These are phyloP conservation scores for Drosophila cracens DNA, from an alignment of 2,888 invertebrate genomes.

Conservation along the genomic window DNA sequence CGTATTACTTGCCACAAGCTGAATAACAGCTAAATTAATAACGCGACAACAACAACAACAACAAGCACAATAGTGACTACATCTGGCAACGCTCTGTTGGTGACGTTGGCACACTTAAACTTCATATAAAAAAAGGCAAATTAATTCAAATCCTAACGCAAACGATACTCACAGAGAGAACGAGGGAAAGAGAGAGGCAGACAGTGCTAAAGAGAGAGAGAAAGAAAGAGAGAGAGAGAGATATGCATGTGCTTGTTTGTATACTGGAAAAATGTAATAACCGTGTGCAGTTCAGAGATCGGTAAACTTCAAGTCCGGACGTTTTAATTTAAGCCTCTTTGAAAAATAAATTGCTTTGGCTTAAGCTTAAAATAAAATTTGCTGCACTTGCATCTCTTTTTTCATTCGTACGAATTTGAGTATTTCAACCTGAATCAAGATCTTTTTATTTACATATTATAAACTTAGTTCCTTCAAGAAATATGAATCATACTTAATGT, in stretches of 20 bases:
- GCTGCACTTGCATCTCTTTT: neutral
- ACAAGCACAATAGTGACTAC: neutral
- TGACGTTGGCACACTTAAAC: constrained; percentile 69
- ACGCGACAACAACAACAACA: constrained; percentile 23
- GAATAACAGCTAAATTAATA: constrained; percentile 55
- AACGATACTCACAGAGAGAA: constrained; percentile 34
- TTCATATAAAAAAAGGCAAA: constrained; percentile 65
- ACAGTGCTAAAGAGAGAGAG: neutral
- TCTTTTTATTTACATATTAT: neutral
- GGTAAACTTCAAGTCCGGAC: neutral
- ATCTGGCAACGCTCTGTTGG: constrained; percentile 57
- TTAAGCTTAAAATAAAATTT: neutral
- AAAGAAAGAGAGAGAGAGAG: neutral
- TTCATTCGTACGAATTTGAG: no score
- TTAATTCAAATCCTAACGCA: constrained; percentile 75
- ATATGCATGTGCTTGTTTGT: constrained; percentile 5
- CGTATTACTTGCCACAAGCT: constrained; percentile 59
- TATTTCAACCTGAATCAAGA: neutral
- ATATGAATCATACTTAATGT: neutral
- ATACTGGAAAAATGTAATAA: neutral
- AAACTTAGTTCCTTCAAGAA: neutral
- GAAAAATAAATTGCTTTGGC: neutral
- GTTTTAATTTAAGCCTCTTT: neutral
- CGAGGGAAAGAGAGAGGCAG: neutral
- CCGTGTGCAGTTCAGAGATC: neutral